Evolutionary conservation across 64 coral and sea anemone species (phyloP).

Genomic region (Orbicella faveolata): DNA sequence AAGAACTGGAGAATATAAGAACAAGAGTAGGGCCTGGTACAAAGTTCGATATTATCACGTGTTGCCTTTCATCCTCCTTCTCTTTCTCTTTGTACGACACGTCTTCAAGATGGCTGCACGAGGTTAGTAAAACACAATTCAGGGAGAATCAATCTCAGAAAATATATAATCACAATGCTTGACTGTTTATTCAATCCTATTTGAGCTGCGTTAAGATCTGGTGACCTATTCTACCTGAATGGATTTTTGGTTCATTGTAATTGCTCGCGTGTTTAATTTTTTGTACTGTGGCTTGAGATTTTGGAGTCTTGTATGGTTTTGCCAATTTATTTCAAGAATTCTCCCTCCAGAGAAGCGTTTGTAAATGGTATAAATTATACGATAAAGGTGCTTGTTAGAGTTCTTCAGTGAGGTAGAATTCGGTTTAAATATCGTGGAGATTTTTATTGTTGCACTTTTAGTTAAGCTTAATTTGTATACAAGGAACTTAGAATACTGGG

Average conservation of each 20-base stretch:
- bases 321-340: neutral
- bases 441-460: neutral
- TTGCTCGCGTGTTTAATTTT: neutral
- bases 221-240: neutral
- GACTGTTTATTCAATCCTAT: neutral
- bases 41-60: neutral
- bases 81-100: slow-evolving; percentile 44
- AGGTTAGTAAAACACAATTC: slow-evolving; percentile 8
- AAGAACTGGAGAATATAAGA: neutral
- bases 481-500: neutral
- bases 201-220: neutral
- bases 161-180: neutral
- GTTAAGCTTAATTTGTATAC: neutral
- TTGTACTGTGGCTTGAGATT: neutral
- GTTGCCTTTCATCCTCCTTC: neutral
- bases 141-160: neutral
- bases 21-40: neutral
- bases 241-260: neutral
- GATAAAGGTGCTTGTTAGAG: neutral
- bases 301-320: neutral
- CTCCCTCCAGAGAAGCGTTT: neutral
- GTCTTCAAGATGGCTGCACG: slow-evolving; percentile 50
- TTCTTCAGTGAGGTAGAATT: neutral
- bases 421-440: neutral
- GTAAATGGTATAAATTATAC: neutral